Evolutionary conservation across 2,888 invertebrate species (phyloP).

Genomic region (Idaea straminata): DNA sequence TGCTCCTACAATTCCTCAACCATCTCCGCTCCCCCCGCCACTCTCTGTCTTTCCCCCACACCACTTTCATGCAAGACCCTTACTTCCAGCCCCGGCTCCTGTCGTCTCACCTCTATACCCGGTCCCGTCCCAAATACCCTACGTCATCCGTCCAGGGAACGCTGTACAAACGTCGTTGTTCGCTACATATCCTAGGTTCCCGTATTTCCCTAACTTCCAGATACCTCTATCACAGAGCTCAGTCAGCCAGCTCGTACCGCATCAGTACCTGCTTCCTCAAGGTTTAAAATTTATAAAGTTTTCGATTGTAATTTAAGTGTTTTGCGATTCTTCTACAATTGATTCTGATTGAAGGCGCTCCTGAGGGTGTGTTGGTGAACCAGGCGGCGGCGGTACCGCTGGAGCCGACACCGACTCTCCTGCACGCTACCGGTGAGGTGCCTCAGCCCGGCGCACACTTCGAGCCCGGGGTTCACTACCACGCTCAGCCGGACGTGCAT

Average conservation of each 20-base stretch:
- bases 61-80: conserved; percentile 49
- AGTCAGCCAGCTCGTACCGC: conserved; percentile 48
- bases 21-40: conserved; percentile 45
- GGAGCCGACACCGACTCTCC: conserved; percentile 38
- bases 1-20: conserved; percentile 38
- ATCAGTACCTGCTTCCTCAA: conserved; percentile 50
- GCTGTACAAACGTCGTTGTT: conserved; percentile 69
- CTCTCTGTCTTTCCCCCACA: conserved; percentile 43
- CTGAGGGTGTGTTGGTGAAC: conserved; percentile 43
- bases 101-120: conserved; percentile 40
- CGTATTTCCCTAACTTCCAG: conserved; percentile 54
- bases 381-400: conserved; percentile 40
- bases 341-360: conserved; percentile 14
- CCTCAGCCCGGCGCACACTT: conserved; percentile 28
- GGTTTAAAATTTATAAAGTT: conserved; percentile 6
- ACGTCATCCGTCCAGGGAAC: conserved; percentile 67
- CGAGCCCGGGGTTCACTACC: conserved; percentile 25
- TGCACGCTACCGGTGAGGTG: conserved; percentile 39
- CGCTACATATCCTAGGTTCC: conserved; percentile 70
- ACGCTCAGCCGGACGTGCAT: conserved; percentile 23
- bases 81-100: conserved; percentile 44
- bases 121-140: conserved; percentile 52
- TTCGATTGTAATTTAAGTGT: not conserved
- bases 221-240: conserved; percentile 41
- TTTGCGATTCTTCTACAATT: not conserved